phyloP scores from a whole-genome alignment of 2,113 vertebrate species.

The Marmota monax region DNA sequence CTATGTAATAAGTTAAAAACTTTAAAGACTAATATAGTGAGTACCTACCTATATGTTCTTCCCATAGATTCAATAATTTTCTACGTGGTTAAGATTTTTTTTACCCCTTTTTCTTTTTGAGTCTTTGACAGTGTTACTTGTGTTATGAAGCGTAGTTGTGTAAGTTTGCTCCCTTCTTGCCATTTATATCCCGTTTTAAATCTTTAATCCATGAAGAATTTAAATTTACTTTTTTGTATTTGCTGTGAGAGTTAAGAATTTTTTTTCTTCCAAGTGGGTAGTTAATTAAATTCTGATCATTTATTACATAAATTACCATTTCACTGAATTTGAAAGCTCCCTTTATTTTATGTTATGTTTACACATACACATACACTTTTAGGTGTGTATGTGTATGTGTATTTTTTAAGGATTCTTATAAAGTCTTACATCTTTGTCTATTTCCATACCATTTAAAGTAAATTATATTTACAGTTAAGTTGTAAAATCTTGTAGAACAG shows the following conservation, averaged over 20 bases:
- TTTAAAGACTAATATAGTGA: background rate
- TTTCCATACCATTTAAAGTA: background rate
- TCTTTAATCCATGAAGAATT: background rate
- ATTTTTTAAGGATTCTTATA: background rate
- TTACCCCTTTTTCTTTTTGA: background rate
- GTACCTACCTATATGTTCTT: background rate
- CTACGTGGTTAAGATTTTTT: background rate
- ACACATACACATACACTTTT: background rate
- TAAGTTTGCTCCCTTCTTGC: background rate
- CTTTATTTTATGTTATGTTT: background rate
- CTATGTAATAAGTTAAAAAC: background rate
- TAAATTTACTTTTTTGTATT: background rate
- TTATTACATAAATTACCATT: background rate
- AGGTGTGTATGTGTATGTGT: background rate
- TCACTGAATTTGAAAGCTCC: background rate
- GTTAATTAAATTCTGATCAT: background rate
- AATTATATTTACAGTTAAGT: background rate
- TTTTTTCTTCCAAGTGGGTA: background rate
- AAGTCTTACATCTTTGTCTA: background rate
- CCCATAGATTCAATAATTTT: background rate
- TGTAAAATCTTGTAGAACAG: background rate
- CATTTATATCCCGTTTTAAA: background rate
- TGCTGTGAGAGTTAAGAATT: background rate
- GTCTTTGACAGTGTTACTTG: background rate
- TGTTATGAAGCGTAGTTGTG: background rate